Evolutionary conservation across 1,140 invertebrate genomes (phyloP).

Genomic region (Panagrolaimus sp.): DNA sequence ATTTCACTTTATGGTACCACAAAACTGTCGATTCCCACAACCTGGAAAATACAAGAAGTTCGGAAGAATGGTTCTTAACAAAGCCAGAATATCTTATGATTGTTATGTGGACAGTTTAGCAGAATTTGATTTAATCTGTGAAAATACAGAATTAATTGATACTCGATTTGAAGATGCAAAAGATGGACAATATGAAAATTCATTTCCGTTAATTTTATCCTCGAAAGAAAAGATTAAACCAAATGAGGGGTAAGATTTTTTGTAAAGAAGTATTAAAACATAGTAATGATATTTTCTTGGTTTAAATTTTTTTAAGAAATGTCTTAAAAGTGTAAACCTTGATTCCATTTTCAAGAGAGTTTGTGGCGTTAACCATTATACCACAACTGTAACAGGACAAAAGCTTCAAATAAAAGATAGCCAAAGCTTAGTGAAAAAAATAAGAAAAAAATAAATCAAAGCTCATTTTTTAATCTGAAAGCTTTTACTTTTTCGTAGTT

Average conservation of each 20-base stretch:
- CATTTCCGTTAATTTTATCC: constrained; percentile 81
- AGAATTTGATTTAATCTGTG: constrained; percentile 54
- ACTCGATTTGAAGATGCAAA: constrained; percentile 16
- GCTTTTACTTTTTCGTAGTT: too few species aligned
- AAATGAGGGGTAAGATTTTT: constrained; percentile 57
- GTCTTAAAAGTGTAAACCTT: too few species aligned
- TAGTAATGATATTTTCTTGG: too few species aligned
- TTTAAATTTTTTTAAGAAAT: too few species aligned
- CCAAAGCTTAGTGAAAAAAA: too few species aligned
- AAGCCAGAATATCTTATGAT: constrained; percentile 48
- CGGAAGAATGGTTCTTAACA: constrained; percentile 32
- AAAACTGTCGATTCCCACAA: not conserved
- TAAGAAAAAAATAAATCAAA: too few species aligned
- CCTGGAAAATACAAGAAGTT: constrained; percentile 30
- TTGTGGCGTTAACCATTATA: too few species aligned
- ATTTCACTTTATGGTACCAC: constrained; percentile 31
- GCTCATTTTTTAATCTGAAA: too few species aligned
- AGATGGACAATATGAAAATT: constrained; percentile 68
- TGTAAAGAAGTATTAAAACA: too few species aligned
- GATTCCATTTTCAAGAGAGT: too few species aligned
- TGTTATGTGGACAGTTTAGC: constrained; percentile 40
- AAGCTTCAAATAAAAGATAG: too few species aligned
- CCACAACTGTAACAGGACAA: too few species aligned
- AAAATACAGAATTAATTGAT: constrained; percentile 34
- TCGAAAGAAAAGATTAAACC: constrained; percentile 65